phyloP scores from a whole-genome alignment of 2,888 invertebrate genomes.

The Lasioglossum vierecki region DNA sequence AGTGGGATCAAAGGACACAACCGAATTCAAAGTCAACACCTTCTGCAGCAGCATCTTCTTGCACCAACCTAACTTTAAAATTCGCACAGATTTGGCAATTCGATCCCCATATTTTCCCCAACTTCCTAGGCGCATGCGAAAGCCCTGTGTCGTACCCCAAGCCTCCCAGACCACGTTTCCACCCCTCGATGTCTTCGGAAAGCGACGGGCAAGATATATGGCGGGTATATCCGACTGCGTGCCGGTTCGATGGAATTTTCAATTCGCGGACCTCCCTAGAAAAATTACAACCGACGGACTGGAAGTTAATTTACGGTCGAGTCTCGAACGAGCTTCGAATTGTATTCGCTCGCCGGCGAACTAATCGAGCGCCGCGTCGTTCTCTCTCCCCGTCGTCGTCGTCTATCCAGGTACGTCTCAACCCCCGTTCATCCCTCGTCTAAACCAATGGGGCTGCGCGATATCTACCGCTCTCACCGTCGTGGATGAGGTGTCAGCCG shows the following conservation, averaged over 20 bases:
- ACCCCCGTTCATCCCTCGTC: slow-evolving; percentile 18
- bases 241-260: slow-evolving; percentile 18
- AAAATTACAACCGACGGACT: slow-evolving; percentile 14
- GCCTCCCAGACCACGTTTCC: background rate
- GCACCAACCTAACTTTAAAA: background rate
- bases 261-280: slow-evolving; percentile 8
- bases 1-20: too few relatives aligned
- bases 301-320: slow-evolving; percentile 21
- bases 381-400: slow-evolving; percentile 7
- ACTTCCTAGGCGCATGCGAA: background rate
- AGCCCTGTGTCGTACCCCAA: background rate
- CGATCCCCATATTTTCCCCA: background rate
- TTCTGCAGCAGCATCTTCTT: background rate
- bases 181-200: background rate
- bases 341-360: slow-evolving; percentile 26
- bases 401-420: slow-evolving; percentile 26
- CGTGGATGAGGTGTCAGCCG: slow-evolving; percentile 54
- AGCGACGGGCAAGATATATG: slow-evolving; percentile 24
- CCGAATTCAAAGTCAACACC: too few relatives aligned
- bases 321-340: background rate
- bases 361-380: background rate
- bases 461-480: slow-evolving; percentile 15
- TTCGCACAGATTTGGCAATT: background rate
- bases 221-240: slow-evolving; percentile 1
- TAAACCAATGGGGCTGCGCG: background rate